Conservation (phyloP, 1,140 invertebrate species). For the Phthorimaea operculella region DNA sequence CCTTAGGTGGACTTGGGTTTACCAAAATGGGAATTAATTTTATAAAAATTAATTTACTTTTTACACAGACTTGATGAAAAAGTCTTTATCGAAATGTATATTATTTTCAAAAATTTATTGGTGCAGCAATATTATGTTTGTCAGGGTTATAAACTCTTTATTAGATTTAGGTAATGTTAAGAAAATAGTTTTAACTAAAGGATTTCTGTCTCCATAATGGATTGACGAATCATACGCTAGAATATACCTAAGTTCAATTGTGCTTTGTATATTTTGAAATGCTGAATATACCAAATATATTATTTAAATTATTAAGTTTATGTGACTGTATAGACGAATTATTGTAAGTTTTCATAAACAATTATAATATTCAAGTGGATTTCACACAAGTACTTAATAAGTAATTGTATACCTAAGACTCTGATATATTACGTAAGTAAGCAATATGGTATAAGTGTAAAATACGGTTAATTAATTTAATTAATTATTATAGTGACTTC, state of each 20-base stretch:
- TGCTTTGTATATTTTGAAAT: constrained; percentile 56
- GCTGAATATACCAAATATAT: constrained; percentile 55
- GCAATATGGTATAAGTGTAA: background rate
- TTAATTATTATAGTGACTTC: background rate
- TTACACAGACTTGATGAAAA: constrained; percentile 14
- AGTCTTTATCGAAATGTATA: constrained; percentile 24
- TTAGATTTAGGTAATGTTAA: constrained; percentile 34
- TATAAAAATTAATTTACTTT: constrained; percentile 16
- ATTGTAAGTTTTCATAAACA: background rate
- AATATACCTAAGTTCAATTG: constrained; percentile 62
- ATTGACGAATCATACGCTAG: constrained; percentile 64
- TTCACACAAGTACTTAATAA: background rate
- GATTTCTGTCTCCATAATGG: constrained; percentile 40
- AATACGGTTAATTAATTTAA: background rate
- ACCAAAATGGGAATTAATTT: constrained; percentile 28
- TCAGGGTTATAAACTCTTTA: constrained; percentile 48
- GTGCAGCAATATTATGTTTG: constrained; percentile 43
- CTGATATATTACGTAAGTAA: too few species aligned
- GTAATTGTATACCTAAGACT: background rate
- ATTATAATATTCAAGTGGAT: background rate
- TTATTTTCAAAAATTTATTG: constrained; percentile 29
- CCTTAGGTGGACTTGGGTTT: constrained; percentile 43
- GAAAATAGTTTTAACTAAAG: constrained; percentile 1
- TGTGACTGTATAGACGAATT: background rate
- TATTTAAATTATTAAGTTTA: constrained; percentile 5